Evolutionary conservation across 2,797 vertebrate species (phyloP).

Genomic region (Lepidocolaptes lacrymiger): DNA sequence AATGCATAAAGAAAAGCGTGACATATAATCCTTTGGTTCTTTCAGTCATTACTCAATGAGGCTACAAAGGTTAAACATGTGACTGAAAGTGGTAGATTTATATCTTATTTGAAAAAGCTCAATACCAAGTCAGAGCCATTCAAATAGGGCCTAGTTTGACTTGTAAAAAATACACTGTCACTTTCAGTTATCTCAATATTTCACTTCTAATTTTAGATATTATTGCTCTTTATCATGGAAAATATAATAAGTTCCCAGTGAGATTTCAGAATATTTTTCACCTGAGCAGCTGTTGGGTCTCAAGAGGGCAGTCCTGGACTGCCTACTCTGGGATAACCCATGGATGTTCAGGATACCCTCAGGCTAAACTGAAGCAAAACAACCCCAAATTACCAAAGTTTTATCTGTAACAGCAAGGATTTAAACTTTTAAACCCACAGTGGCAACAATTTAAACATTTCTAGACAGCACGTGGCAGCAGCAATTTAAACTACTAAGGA

Average conservation of each 20-base stretch:
- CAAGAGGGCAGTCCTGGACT: rapidly evolving
- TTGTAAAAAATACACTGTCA: neutral
- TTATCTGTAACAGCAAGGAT: neutral
- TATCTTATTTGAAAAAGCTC: neutral
- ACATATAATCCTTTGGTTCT: neutral
- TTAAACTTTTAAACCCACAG: neutral
- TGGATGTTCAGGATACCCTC: neutral
- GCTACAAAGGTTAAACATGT: neutral
- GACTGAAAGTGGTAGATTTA: neutral
- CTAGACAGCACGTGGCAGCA: neutral
- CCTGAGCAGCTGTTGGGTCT: neutral
- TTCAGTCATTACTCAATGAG: neutral
- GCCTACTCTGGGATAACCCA: neutral
- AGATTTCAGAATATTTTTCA: neutral
- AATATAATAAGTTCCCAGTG: neutral
- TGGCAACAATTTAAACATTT: rapidly evolving
- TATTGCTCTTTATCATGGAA: neutral
- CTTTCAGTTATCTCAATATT: neutral
- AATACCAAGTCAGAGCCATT: neutral
- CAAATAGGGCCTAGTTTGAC: neutral
- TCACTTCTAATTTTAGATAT: neutral
- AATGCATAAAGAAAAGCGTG: neutral
- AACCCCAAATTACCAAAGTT: neutral
- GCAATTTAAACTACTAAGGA: neutral
- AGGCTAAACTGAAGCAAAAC: neutral